Conservation (phyloP, 2,113 vertebrate genomes). For the Lates calcarifer region DNA sequence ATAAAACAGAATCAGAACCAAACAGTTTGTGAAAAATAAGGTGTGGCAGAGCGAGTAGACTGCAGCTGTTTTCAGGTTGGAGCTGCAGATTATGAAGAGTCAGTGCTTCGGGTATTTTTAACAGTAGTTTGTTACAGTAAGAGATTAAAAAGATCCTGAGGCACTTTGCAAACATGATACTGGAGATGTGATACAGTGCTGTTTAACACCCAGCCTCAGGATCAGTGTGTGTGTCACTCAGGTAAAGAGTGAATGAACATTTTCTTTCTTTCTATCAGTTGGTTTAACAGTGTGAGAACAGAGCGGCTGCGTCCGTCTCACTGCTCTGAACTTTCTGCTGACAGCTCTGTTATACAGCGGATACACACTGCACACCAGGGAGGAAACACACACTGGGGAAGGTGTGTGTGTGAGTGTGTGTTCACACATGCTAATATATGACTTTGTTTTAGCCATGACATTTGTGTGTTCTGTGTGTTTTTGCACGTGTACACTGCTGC, state of each 20-base stretch:
- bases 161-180: too few species aligned
- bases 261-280: not conserved
- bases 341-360: conserved; percentile 69
- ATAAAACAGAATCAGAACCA: too few species aligned
- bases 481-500: conserved; percentile 45
- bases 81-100: too few species aligned
- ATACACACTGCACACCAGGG: conserved; percentile 55
- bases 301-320: conserved; percentile 27
- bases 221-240: not conserved
- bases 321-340: conserved; percentile 63
- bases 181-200: too few species aligned
- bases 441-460: conserved; percentile 51
- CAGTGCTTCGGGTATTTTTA: too few species aligned
- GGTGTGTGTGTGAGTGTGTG: conserved; percentile 6
- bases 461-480: conserved; percentile 65
- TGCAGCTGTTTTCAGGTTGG: too few species aligned
- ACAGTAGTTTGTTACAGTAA: too few species aligned
- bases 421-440: conserved; percentile 32
- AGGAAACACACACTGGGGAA: conserved; percentile 50
- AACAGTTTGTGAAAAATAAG: too few species aligned
- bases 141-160: too few species aligned
- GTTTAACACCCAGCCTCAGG: too few species aligned
- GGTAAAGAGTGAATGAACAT: conserved; percentile 22
- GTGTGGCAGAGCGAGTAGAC: too few species aligned
- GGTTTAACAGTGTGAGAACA: conserved; percentile 57